A percentile compares a stretch with the other conserved stretches of the same genome.
Conservation (phyloP, 2,797 vertebrate species). For the Neoniphon sammara region DNA sequence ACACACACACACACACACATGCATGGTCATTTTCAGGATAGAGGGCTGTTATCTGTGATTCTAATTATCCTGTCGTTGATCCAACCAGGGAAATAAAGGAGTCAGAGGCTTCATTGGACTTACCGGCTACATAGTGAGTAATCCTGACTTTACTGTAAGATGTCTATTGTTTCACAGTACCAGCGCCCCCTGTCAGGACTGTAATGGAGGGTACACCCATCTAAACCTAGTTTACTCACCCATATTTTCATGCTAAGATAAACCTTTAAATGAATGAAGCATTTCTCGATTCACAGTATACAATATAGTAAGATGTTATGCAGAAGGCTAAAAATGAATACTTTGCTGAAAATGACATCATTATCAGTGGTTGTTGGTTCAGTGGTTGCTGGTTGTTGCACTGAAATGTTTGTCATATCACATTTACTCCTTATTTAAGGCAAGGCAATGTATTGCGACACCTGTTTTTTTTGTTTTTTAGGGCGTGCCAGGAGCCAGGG, state of each 20-base stretch:
- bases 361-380: no score
- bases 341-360: no score
- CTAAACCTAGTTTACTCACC: neutral
- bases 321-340: no score
- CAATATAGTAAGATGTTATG: no score
- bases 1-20: neutral
- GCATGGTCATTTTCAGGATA: neutral
- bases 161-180: no score
- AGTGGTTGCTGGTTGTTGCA: neutral
- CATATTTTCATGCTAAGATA: neutral
- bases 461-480: slow-evolving; percentile 48
- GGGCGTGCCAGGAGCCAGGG: slow-evolving; percentile 80
- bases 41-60: neutral
- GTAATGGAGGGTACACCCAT: neutral
- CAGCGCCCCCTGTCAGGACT: neutral
- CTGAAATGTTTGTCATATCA: no score
- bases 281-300: no score
- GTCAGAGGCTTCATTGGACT: slow-evolving; percentile 69
- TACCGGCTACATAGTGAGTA: slow-evolving; percentile 81
- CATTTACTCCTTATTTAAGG: no score
- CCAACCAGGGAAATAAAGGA: slow-evolving; percentile 80
- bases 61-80: slow-evolving; percentile 35
- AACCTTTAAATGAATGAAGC: no score
- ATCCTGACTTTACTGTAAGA: neutral
- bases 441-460: neutral